Conservation (phyloP, 2,113 vertebrate genomes). For the Apteryx mantelli region DNA sequence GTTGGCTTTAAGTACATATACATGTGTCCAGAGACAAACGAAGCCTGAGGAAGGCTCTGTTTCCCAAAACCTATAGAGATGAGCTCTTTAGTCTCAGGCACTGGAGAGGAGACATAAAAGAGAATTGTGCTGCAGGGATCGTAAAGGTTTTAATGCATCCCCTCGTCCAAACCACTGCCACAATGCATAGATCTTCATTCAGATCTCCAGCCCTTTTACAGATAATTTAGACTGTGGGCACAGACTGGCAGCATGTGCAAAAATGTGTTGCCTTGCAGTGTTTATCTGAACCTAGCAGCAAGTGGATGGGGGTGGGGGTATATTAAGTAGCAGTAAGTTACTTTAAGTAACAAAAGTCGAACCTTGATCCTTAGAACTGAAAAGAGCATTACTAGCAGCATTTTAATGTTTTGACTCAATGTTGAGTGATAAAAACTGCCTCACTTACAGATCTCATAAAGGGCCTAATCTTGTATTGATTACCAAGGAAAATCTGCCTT, state of each 20-base stretch:
- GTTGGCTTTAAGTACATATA: neutral
- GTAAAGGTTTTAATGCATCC: neutral
- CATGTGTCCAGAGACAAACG: neutral
- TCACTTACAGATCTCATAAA: neutral
- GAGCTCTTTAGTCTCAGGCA: neutral
- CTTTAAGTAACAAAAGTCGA: neutral
- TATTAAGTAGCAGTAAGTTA: too few relatives aligned
- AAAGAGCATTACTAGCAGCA: neutral
- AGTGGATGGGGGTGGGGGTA: neutral
- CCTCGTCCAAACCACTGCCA: neutral
- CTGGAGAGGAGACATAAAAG: constrained; percentile 6
- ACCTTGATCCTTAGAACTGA: neutral
- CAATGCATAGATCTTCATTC: neutral
- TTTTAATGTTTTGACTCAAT: neutral
- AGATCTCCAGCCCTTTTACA: neutral
- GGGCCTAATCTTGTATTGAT: neutral
- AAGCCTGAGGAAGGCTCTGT: neutral
- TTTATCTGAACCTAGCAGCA: neutral
- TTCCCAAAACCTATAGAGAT: neutral
- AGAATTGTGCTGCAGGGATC: constrained; percentile 19
- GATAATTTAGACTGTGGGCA: neutral
- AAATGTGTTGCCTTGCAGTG: neutral
- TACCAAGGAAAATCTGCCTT: neutral
- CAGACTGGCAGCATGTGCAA: neutral
- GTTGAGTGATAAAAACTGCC: neutral